Conservation (phyloP, 2,113 vertebrate genomes). For the Gadus chalcogrammus region DNA sequence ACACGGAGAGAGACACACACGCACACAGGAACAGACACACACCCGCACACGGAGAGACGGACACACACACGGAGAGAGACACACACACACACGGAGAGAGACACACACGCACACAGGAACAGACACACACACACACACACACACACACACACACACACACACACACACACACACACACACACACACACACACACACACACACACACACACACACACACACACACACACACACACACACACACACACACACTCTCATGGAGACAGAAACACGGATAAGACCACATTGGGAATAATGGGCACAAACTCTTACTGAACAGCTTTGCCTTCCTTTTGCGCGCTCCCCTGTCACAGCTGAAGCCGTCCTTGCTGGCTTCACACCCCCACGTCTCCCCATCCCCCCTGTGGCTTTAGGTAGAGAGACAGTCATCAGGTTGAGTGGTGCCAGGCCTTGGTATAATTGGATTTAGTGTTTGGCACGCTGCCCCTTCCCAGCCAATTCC, state of each 20-base stretch:
- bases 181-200: constrained; percentile 33
- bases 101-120: neutral
- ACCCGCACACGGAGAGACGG: too few species aligned
- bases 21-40: too few species aligned
- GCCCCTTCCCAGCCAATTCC: constrained; percentile 11
- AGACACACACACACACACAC: neutral
- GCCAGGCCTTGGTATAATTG: constrained; percentile 61
- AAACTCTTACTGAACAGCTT: too few species aligned
- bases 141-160: too few species aligned
- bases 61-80: too few species aligned
- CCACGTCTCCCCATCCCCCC: constrained; percentile 17
- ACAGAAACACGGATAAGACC: constrained; percentile 1
- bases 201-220: constrained; percentile 13
- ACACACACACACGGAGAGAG: constrained; percentile 6
- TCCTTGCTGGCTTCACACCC: constrained; percentile 29
- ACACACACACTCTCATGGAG: constrained; percentile 23
- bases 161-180: neutral
- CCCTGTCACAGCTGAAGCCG: constrained; percentile 42
- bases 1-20: too few species aligned
- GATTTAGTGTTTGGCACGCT: constrained; percentile 63
- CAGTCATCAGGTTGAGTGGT: constrained; percentile 59
- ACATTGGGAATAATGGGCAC: neutral
- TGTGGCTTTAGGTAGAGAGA: constrained; percentile 46
- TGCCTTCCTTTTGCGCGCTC: constrained; percentile 1
- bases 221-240: neutral